Conservation (phyloP, 92 coral and sea anemone species). For the Hydrozoanthus gracilis region DNA sequence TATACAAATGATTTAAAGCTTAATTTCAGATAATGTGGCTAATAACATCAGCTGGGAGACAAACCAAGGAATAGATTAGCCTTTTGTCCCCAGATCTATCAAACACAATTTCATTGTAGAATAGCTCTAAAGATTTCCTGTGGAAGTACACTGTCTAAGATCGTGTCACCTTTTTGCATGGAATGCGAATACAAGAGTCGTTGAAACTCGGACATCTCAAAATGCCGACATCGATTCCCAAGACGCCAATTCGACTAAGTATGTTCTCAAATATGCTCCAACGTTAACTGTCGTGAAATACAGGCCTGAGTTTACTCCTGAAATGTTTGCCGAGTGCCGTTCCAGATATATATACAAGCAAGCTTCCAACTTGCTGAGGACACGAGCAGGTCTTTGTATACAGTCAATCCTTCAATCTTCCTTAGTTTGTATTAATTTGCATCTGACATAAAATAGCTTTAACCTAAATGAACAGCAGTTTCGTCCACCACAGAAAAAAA, state of each 20-base stretch:
- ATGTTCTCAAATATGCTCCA: conserved; percentile 21
- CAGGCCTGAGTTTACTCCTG: conserved; percentile 6
- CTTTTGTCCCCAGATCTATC: conserved; percentile 2
- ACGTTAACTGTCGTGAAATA: conserved; percentile 3
- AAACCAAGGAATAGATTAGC: conserved; percentile 5
- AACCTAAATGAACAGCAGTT: conserved; percentile 7
- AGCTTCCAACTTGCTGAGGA: conserved; percentile 10
- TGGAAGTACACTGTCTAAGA: background rate
- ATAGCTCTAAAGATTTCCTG: background rate
- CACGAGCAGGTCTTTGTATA: conserved; percentile 43
- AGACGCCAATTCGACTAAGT: background rate
- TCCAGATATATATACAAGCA: conserved; percentile 18
- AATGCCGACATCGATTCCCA: conserved; percentile 30
- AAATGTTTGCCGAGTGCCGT: conserved; percentile 20
- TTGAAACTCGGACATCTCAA: conserved; percentile 34
- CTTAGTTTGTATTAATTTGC: conserved; percentile 1
- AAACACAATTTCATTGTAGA: conserved; percentile 21
- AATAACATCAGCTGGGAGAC: conserved; percentile 29
- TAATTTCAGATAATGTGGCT: background rate
- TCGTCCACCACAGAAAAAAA: conserved; percentile 39
- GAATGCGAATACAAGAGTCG: conserved; percentile 33
- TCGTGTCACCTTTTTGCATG: conserved; percentile 32
- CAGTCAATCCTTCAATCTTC: conserved; percentile 9
- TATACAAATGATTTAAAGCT: background rate
- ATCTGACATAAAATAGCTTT: conserved; percentile 41